Base-by-base conservation (phyloP, 2,797 vertebrate genomes). In the Hybognathus amarus region DNA sequence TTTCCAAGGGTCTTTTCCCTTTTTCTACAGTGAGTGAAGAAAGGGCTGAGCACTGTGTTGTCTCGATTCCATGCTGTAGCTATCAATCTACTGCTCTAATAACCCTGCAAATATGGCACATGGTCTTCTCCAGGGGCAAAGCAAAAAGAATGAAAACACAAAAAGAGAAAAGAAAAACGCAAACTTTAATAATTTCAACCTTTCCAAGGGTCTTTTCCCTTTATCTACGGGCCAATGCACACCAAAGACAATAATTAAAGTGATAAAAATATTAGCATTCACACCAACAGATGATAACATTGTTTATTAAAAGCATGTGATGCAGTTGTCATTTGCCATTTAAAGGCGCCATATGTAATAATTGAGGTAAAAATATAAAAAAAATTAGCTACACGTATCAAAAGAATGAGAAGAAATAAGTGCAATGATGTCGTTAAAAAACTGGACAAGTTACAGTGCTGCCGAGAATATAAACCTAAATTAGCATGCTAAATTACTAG, bases 81-180 rank as follows among this genome's bases (percentile, higher is more conserved):
- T 79, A 87, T 83, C 67, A 74, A 79, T 87, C 80, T 81, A 88
- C 47, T 82, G 74, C 61, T 82, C 54, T 85, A 84, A 83, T 87
- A 88, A 87, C 70, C 83, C 71, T 87, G 81, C 83, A 83, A 83
- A 85, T 70, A 87, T 83, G 83, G 73, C 80, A 83, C 83, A 74
- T 76, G 59, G 61, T 77, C 80, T 86, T 77, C 73, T 83, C 67
- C 70, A 83, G 73, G 73, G 79, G 64, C 36, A 69, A 85, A 77
- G 24, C 50, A 73, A 79, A 86, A 40, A 40, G 8, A 36, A 6
- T 47, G 27, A 30, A 71, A 40, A 70, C 82, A 84, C 80, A 74
- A 71, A 86, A 71, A 12, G 11, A 40, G 8, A 40, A 40, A 9
- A 40, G 38, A 40, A 40, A 40, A 40, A 40, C 2, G 38, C 8